phyloP scores from a whole-genome alignment of 2,888 invertebrate species.

The Mantis religiosa region DNA sequence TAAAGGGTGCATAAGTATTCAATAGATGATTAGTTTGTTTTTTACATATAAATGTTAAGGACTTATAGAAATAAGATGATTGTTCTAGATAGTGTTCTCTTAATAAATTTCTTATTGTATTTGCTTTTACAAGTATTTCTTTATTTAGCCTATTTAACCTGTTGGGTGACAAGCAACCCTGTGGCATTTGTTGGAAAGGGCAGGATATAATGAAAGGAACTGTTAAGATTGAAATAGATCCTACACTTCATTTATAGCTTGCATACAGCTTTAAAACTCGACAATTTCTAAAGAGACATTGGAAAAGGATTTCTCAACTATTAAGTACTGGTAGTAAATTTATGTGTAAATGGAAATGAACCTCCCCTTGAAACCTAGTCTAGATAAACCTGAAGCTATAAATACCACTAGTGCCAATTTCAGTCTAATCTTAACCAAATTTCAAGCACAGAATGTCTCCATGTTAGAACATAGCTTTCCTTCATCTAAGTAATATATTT shows the following conservation, averaged over 20 bases:
- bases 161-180: constrained; percentile 7
- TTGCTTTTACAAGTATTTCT: constrained; percentile 1
- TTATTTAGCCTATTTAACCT: constrained; percentile 13
- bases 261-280: neutral
- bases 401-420: neutral
- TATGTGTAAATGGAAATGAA: neutral
- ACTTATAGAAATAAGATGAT: constrained; percentile 4
- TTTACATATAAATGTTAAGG: neutral
- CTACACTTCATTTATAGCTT: neutral
- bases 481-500: neutral
- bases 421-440: neutral
- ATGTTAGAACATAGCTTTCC: neutral
- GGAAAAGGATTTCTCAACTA: neutral
- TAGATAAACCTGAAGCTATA: neutral
- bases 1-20: constrained; percentile 3
- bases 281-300: neutral
- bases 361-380: neutral
- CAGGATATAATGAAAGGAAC: neutral
- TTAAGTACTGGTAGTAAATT: constrained; percentile 1
- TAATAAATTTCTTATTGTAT: neutral
- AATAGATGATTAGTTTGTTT: constrained; percentile 11
- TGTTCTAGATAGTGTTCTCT: neutral
- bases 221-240: neutral
- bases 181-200: constrained; percentile 1
- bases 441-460: neutral